Evolutionary conservation across 2,113 vertebrate species (phyloP), one percentile per base, ranked within the genome.

Genomic region (Regulus satrapa): DNA sequence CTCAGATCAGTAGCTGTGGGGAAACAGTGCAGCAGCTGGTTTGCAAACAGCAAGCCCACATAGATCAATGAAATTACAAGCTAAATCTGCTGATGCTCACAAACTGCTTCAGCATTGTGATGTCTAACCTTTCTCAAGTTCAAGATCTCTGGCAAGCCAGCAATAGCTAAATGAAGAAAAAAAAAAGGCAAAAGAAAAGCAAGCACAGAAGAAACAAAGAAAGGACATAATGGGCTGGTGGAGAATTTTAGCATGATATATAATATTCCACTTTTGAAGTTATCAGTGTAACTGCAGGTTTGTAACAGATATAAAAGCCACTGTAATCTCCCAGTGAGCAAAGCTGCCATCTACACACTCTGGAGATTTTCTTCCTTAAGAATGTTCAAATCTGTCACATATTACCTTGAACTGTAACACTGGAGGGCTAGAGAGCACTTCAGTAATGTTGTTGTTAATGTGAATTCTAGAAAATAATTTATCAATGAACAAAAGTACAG

Each of bases 31-130:
- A 94, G 98, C 98, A 98, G 98, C 98, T 98, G 98, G 98, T 98
- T 98, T 98, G 98, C 98, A 98, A 98, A 98, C 98, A 98, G 98
- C 96, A 97, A 98, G 97, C 98, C 97, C 97, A 97, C 97, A 98
- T 98, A 98, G 98, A 98, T 98, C 98, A 98, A 98, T 98, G 98
- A 98, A 98, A 98, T 98, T 98, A 98, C 98, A 98, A 98, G 98
- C 96, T 97, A 98, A 98, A 98, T 98, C 98, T 98, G 98, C 98
- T 98, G 98, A 98, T 98, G 98, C 98, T 98, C 98, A 98, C 97
- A 98, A 98, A 98, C 98, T 97, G 98, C 97, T 98, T 93, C 93
- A 97, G 97, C 82, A 87, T 97, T 98, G 96, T 98, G 97, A 98
- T 97, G 96, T 97, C 98, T 98, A 98, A 98, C 98, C 98, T 98